phyloP scores from a whole-genome alignment of 2,113 vertebrate genomes.

The Panthera tigris region DNA sequence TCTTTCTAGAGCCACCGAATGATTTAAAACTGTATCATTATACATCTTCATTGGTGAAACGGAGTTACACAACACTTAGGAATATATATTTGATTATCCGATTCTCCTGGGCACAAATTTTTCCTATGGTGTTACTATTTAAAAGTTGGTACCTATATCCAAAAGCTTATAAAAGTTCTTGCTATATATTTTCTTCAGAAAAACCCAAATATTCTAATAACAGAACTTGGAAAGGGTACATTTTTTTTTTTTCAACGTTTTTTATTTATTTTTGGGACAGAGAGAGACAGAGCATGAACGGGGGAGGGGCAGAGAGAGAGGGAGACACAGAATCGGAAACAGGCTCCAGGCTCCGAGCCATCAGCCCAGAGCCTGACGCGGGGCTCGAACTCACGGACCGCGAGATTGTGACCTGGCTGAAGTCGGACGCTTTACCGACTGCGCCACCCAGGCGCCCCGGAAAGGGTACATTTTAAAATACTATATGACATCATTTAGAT shows the following conservation, averaged over 20 bases:
- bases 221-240: neutral
- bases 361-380: no score
- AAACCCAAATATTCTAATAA: neutral
- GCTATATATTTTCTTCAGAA: neutral
- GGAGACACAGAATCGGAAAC: no score
- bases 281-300: no score
- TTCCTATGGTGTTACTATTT: neutral
- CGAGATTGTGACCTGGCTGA: no score
- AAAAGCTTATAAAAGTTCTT: neutral
- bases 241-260: neutral
- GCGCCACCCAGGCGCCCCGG: neutral
- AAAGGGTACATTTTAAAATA: conserved; percentile 22
- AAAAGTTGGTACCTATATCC: neutral
- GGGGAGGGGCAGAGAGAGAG: no score
- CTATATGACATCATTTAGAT: neutral
- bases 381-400: no score
- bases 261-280: no score
- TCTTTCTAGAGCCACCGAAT: neutral
- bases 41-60: neutral
- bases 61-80: conserved; percentile 23
- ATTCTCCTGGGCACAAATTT: neutral
- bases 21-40: neutral
- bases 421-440: no score
- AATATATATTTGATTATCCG: neutral
- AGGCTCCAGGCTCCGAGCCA: no score